A percentile compares a stretch with the other conserved stretches of the same genome.
Conservation (phyloP, 1,140 invertebrate species). For the Linepithema humile region DNA sequence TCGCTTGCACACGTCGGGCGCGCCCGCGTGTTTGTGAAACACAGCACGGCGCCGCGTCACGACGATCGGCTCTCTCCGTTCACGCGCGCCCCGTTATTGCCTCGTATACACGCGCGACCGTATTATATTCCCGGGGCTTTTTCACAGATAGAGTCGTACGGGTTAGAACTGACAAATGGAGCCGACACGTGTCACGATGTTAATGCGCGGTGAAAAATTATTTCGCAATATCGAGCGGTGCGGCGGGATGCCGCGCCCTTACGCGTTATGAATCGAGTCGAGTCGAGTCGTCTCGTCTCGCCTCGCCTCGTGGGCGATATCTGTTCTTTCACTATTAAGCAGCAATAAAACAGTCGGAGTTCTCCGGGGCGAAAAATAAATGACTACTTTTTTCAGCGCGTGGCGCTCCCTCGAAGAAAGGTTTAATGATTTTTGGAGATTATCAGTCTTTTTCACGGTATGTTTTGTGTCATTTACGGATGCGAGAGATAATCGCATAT, state of each 20-base stretch:
- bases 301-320: neutral
- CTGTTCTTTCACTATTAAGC: conserved; percentile 46
- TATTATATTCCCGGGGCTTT: conserved; percentile 49
- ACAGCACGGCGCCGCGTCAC: neutral
- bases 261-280: too few relatives aligned
- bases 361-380: neutral
- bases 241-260: conserved; percentile 13
- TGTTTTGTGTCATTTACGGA: conserved; percentile 42
- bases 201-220: conserved; percentile 70
- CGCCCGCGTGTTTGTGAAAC: conserved; percentile 45
- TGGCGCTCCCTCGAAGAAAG: neutral
- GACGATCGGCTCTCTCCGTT: neutral
- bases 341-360: conserved; percentile 60
- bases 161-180: conserved; percentile 48
- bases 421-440: conserved; percentile 64
- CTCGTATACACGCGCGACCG: conserved; percentile 9
- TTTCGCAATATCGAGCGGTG: conserved; percentile 58
- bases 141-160: conserved; percentile 61
- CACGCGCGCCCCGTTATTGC: conserved; percentile 25
- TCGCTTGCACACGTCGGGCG: neutral
- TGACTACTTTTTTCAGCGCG: conserved; percentile 25
- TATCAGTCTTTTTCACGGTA: conserved; percentile 6
- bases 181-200: conserved; percentile 64
- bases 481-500: neutral
- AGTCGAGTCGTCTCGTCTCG: neutral